Conservation (phyloP, 1,140 invertebrate genomes). For the Ridgeia piscesae region DNA sequence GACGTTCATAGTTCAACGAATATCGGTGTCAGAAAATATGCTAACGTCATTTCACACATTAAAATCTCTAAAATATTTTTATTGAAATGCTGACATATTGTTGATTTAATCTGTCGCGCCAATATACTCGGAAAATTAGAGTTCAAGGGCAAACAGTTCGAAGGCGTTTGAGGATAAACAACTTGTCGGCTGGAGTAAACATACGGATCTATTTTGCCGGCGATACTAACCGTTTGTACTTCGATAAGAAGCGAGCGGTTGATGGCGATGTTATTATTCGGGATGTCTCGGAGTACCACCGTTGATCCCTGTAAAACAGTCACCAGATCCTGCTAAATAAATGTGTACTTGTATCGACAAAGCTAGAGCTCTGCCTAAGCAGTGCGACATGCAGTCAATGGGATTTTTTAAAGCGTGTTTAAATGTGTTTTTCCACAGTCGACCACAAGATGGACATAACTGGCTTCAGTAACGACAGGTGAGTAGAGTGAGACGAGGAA, state of each 20-base stretch:
- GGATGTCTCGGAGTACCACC: not conserved
- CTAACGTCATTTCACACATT: not conserved
- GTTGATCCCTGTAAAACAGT: not conserved
- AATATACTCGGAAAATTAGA: no score
- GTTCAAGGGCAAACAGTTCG: no score
- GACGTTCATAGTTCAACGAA: not conserved
- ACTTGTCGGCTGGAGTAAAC: not conserved
- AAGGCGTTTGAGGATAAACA: not conserved
- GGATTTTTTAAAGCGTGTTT: no score
- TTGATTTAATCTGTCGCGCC: no score
- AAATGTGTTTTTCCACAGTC: no score
- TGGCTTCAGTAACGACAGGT: no score
- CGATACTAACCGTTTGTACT: not conserved
- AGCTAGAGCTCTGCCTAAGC: no score
- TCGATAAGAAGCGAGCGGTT: constrained; percentile 8
- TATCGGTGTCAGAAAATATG: not conserved
- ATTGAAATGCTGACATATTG: no score
- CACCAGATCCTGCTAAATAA: no score
- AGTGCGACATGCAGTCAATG: no score
- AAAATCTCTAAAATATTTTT: not conserved
- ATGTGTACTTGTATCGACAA: no score
- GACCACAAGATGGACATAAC: no score
- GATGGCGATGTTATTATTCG: not conserved
- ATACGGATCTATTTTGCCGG: not conserved
- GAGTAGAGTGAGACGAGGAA: not conserved